Base-by-base conservation (phyloP, 2,888 invertebrate species). In the Tetragnatha montana region DNA sequence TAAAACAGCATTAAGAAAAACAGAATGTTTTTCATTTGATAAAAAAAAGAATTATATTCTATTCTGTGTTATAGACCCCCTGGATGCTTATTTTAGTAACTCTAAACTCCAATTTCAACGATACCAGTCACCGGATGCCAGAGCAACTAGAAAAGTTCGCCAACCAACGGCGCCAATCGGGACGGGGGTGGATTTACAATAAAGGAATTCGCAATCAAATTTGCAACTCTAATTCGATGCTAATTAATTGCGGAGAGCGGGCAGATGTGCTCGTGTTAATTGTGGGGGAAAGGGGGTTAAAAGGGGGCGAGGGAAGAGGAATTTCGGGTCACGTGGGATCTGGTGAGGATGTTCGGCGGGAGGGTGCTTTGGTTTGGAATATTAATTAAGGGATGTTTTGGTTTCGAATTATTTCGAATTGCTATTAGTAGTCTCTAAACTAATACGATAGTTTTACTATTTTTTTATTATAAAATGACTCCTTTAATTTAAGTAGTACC, bases 211-310 rank as follows among this genome's bases (percentile, higher is more conserved):
- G 35, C 74, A 75, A 69, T 83, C 75, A 75, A 75, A 75, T 76
- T 83, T 83, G 75, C 75, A 83, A 47, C 75, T 75, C 83, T 83
- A 69, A 76, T 83, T 83, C 68, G 10, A 47, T 12, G n/a, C 75
- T 75, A 60, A 83, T 83, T 76, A 75, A 76, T 83, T 83, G 75
- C 14, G 75, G 19, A 22, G 69, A 75, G 49, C 10, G 17, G 35
- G 68, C 22, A 51, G 83, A 10, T 35, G 60, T 60, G 60, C 60
- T 35, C 35, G 35, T 35, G 35, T 35, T 60, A 60, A 60, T 60
- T 60, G 35, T 35, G 35, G 35, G 35, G 35, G 35, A 4, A 35
- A 4, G 35, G 35, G 35, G 35, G 1, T 35, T n/a, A n/a, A 35
- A 35, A 35, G 4, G 35, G 35, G 35, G 35, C 35, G 2, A 35